phyloP scores from a whole-genome alignment of 2,888 invertebrate genomes.

The Noctua janthina region DNA sequence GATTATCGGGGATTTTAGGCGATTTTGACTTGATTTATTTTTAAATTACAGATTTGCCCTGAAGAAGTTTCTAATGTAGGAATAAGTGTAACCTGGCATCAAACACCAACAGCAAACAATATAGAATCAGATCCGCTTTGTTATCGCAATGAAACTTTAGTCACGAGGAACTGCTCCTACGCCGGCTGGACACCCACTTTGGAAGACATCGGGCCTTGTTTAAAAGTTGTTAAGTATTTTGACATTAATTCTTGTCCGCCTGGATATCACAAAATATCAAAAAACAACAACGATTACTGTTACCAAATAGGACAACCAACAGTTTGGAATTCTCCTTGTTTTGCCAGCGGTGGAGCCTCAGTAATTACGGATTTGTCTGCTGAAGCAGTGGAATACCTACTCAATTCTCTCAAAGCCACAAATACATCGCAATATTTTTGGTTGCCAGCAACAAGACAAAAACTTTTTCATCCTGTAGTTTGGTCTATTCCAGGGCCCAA shows the following conservation, averaged over 20 bases:
- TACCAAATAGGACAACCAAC: conserved; percentile 77
- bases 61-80: conserved; percentile 78
- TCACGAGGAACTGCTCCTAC: conserved; percentile 81
- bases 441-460: conserved; percentile 87
- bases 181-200: conserved; percentile 78
- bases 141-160: conserved; percentile 73
- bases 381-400: conserved; percentile 75
- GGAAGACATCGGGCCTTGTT: conserved; percentile 75
- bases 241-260: conserved; percentile 80
- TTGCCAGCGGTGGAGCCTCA: conserved; percentile 82
- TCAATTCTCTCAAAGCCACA: conserved; percentile 74
- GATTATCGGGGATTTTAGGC: background rate
- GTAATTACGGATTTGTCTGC: conserved; percentile 81
- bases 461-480: conserved; percentile 82
- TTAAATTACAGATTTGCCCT: conserved; percentile 78
- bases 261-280: conserved; percentile 78
- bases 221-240: conserved; percentile 74
- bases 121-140: conserved; percentile 81
- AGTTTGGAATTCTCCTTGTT: conserved; percentile 83
- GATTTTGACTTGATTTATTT: background rate
- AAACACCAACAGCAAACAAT: conserved; percentile 72
- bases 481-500: conserved; percentile 88
- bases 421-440: conserved; percentile 82
- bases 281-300: conserved; percentile 79
- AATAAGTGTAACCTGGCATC: conserved; percentile 80